These are phyloP conservation scores for Motacilla alba DNA, from an alignment of 2,113 vertebrate genomes.

Conservation along the genomic window DNA sequence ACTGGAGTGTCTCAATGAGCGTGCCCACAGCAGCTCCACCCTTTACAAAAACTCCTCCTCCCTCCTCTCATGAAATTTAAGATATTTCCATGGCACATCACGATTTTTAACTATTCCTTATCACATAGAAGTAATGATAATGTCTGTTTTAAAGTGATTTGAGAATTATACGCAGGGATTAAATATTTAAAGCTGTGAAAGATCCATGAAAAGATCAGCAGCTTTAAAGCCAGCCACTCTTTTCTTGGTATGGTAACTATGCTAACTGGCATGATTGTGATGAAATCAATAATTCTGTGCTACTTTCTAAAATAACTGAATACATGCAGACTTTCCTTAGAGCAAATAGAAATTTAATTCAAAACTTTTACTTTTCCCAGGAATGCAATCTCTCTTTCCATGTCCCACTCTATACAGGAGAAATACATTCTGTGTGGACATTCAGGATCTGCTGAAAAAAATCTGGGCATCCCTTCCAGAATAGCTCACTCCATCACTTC, in stretches of 20 bases:
- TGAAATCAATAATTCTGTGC: background rate
- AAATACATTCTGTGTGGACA: background rate
- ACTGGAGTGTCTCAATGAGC: background rate
- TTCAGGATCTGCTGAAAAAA: background rate
- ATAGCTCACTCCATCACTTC: background rate
- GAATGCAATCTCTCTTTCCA: background rate
- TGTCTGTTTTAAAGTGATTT: background rate
- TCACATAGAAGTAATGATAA: too few relatives aligned
- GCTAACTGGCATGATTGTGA: background rate
- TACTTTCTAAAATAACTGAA: background rate
- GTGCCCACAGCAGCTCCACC: background rate
- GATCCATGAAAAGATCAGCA: background rate
- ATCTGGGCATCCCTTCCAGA: background rate
- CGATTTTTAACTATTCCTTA: background rate
- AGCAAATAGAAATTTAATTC: background rate
- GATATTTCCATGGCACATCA: background rate
- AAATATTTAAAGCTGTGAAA: background rate
- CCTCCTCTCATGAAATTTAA: background rate
- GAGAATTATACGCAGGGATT: accelerated
- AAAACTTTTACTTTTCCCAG: background rate
- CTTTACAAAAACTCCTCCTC: background rate
- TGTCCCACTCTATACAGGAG: background rate
- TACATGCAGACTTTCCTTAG: background rate
- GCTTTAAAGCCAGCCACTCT: background rate
- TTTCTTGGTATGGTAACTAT: background rate